Percentiles rank a stretch among this genome's conserved stretches.
Conservation (phyloP, 2,797 vertebrate genomes). For the Hylomyscus alleni region DNA sequence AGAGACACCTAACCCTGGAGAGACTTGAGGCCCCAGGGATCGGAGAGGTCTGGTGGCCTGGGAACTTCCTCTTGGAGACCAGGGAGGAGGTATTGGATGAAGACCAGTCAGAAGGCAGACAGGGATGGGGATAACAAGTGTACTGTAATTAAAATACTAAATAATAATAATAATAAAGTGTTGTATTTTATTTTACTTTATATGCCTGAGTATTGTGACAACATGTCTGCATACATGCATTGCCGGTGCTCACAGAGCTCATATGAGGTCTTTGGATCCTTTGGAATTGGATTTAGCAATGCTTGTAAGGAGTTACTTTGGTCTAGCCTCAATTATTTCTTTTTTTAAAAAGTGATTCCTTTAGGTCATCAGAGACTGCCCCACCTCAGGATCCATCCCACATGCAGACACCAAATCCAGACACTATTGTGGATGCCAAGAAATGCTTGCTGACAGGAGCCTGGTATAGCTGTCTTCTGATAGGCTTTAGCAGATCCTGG, state of each 20-base stretch:
- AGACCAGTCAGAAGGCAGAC: background rate
- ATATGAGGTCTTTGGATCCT: background rate
- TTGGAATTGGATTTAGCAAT: background rate
- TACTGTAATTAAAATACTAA: background rate
- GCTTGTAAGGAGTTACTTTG: no score
- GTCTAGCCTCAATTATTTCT: background rate
- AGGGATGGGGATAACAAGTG: background rate
- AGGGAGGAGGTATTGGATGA: background rate
- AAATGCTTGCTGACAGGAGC: no score
- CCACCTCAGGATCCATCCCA: no score
- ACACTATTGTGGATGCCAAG: no score
- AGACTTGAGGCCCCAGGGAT: background rate
- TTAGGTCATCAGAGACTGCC: no score
- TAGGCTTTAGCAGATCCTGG: no score
- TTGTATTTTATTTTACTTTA: background rate
- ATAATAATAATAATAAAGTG: background rate
- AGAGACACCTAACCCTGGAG: background rate
- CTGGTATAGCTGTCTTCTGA: no score
- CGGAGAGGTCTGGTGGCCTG: background rate
- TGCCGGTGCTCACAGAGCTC: background rate
- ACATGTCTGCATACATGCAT: background rate
- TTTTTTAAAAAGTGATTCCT: no score
- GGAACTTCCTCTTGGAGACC: background rate
- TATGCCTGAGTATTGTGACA: background rate
- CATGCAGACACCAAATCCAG: no score